phyloP scores from a whole-genome alignment of 2,797 vertebrate species.

The Hydrolagus colliei region DNA sequence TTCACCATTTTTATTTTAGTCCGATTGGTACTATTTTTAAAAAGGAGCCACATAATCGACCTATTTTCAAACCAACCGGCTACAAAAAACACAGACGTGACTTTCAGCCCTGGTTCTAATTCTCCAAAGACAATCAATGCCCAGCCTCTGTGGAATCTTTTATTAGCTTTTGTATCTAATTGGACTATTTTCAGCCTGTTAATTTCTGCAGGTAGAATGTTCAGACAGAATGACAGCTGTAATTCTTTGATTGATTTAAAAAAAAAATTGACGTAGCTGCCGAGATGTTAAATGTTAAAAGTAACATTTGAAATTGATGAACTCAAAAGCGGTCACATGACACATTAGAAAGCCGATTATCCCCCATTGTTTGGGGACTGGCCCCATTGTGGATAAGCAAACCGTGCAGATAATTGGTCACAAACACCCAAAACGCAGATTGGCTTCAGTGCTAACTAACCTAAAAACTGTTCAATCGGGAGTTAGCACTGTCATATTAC shows the following conservation, averaged over 20 bases:
- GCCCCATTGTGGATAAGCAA: no score
- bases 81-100: not conserved
- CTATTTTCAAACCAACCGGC: not conserved
- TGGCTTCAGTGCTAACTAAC: no score
- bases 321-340: not conserved
- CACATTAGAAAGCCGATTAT: no score
- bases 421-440: no score
- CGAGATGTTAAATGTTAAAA: not conserved
- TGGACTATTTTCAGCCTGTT: not conserved
- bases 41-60: not conserved
- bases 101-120: slow-evolving; percentile 26
- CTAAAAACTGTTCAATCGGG: no score
- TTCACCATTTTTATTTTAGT: not conserved
- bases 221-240: not conserved
- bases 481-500: no score
- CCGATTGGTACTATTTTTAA: not conserved
- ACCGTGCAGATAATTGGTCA: no score
- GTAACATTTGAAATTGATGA: not conserved
- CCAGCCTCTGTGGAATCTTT: slow-evolving; percentile 20
- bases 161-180: not conserved
- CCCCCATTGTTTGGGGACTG: no score
- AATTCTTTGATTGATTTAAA: not conserved
- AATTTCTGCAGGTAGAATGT: not conserved
- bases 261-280: no score
- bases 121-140: slow-evolving; percentile 21